phyloP scores from a whole-genome alignment of 2,113 vertebrate species.

The Tragulus kanchil region DNA sequence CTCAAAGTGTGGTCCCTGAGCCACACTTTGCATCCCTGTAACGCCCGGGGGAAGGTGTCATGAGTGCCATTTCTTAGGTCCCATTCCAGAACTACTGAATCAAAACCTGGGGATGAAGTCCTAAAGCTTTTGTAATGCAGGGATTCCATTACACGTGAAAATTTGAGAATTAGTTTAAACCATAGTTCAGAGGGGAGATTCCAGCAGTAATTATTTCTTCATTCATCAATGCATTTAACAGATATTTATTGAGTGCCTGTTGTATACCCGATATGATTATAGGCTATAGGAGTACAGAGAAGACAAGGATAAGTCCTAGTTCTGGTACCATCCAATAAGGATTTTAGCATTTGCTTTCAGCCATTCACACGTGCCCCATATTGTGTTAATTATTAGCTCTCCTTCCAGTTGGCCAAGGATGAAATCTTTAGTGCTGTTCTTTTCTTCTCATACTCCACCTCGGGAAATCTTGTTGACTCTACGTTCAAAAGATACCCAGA shows the following conservation, averaged over 20 bases:
- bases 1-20: background rate
- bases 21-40: background rate
- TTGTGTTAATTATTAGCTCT: background rate
- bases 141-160: background rate
- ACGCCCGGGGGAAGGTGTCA: background rate
- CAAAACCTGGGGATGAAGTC: background rate
- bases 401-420: background rate
- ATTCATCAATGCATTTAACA: background rate
- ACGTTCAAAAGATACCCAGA: background rate
- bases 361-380: background rate
- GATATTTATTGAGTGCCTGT: background rate
- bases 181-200: background rate
- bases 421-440: background rate
- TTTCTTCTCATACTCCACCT: background rate
- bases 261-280: background rate
- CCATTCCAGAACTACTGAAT: slow-evolving; percentile 10
- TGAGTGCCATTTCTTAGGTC: background rate
- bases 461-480: background rate
- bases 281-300: background rate
- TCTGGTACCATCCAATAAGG: background rate
- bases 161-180: slow-evolving; percentile 51
- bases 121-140: background rate
- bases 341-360: background rate
- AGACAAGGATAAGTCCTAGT: background rate
- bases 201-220: background rate